Evolutionary conservation across 2,797 vertebrate species (phyloP), one percentile per base, ranked within the genome.

Genomic region (Pseudochirops cupreus): DNA sequence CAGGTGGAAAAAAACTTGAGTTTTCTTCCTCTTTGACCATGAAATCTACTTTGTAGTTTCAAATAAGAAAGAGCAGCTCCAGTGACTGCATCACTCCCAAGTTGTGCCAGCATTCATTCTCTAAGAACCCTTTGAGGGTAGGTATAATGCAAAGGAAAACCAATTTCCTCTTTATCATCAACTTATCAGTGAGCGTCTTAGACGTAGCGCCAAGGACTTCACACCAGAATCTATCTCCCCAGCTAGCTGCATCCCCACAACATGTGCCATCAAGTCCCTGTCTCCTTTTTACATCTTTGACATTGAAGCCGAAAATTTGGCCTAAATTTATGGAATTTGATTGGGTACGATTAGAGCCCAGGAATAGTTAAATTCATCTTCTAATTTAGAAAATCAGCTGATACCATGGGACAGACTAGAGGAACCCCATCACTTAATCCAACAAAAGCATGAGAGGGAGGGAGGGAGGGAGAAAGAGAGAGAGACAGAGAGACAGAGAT

Each of bases 281-380:
- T 93, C 93, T 97, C 97, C 18, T 0, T 97, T 98, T 98, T 97
- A 97, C 97, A 94, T 96, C 95, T 97, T 96, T 98, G 98, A 98
- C 97, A 95, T 96, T 98, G 98, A 98, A 95, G 94, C 52, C 91
- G 98, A 97, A 96, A 98, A 98, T 98, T 98, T 98, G 98, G 92
- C 97, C 95, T 97, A 96, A 98, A 98, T 98, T 98, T 95, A 97
- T 98, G 96, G 96, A 95, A 98, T 98, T 98, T 98, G 96, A 94
- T 97, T 96, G 95, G 97, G 94, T 92, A 93, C 97, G 98, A 94
- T 96, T 98, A 97, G 93, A 98, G 96, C 93, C 95, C 96, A 4
- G 94, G 97, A 97, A 96, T 94, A 95, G 96, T 96, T 97, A 96
- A 95, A 91, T 96, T 98, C 96, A 95, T 98, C 92, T 97, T 98